Conservation (phyloP, 2,888 invertebrate genomes). For the Xestia ashworthii region DNA sequence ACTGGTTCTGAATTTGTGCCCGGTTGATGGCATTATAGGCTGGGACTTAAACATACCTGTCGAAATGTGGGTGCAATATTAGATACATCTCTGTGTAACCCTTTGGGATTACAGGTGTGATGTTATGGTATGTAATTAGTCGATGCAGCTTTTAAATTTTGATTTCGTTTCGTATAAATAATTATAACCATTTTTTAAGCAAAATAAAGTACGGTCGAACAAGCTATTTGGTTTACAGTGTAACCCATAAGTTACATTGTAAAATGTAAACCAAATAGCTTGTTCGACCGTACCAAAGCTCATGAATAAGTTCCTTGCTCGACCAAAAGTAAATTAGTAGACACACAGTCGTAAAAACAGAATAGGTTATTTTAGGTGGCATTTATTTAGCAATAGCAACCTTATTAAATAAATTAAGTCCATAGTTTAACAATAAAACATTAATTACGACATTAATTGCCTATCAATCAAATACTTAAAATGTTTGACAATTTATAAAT, state of each 20-base stretch:
- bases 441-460: conserved; percentile 8
- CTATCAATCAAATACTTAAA: conserved; percentile 17
- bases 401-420: not conserved
- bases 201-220: not conserved
- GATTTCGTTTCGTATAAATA: not conserved
- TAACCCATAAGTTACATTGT: too few relatives aligned
- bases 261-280: too few relatives aligned
- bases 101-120: too few relatives aligned
- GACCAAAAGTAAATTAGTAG: not conserved
- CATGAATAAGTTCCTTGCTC: not conserved
- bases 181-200: not conserved
- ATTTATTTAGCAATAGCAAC: not conserved
- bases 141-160: conserved; percentile 9
- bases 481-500: conserved; percentile 15
- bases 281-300: not conserved
- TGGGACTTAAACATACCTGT: too few relatives aligned
- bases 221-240: too few relatives aligned
- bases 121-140: conserved; percentile 11
- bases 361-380: not conserved
- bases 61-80: too few relatives aligned
- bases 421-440: not conserved
- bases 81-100: too few relatives aligned
- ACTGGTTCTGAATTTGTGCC: too few relatives aligned
- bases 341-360: not conserved
- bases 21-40: too few relatives aligned